Evolutionary conservation across 37 sponge, comb jelly and placozoan species (phyloP).

Genomic region (Aplysina aerophoba): DNA sequence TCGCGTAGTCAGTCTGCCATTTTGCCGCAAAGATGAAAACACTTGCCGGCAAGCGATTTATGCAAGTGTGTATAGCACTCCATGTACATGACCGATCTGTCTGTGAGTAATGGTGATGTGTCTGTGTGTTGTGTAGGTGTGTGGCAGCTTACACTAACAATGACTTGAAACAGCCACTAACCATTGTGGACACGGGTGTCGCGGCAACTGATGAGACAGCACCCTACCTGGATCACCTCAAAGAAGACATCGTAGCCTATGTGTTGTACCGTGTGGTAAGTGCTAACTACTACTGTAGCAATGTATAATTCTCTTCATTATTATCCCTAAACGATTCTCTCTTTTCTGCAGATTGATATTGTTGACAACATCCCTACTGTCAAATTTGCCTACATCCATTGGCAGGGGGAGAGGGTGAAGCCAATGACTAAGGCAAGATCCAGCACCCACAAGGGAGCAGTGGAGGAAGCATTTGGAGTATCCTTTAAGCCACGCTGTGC

Average conservation of each 20-base stretch:
- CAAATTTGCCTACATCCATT: conserved; percentile 86
- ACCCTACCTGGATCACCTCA: conserved; percentile 27
- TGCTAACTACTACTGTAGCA: background rate
- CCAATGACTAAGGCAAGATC: conserved; percentile 85
- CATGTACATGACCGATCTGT: too few species aligned
- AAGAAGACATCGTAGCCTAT: conserved; percentile 51
- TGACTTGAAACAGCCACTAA: conserved; percentile 71
- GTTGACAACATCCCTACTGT: conserved; percentile 90
- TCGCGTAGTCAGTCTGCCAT: too few species aligned
- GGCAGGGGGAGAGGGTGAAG: conserved; percentile 88
- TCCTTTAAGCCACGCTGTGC: background rate
- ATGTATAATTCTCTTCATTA: background rate
- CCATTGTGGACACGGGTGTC: conserved; percentile 47
- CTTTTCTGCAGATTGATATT: conserved; percentile 70
- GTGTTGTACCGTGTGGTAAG: conserved; percentile 79
- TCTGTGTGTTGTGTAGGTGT: conserved; percentile 62
- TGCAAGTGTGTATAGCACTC: too few species aligned
- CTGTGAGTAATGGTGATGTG: background rate
- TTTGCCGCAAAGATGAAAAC: too few species aligned
- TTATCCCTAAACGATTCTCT: background rate
- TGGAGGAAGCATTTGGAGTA: conserved; percentile 79
- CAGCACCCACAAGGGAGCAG: conserved; percentile 79
- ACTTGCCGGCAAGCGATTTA: too few species aligned
- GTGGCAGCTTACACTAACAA: conserved; percentile 56
- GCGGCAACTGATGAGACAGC: conserved; percentile 10